Conservation (phyloP, 2,888 invertebrate genomes). For the Acheta domesticus region DNA sequence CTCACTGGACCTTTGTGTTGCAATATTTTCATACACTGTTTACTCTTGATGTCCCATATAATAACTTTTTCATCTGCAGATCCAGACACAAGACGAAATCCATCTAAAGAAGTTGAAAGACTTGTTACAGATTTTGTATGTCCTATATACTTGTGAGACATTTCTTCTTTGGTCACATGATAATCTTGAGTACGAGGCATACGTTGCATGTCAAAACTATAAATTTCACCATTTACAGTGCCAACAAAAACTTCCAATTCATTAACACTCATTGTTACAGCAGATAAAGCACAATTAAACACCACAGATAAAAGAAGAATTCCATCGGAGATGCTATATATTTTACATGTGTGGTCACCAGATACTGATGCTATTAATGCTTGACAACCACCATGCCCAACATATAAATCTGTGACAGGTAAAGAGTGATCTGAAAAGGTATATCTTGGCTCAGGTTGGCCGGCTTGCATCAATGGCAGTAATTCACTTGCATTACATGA, state of each 20-base stretch:
- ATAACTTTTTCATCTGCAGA: conserved; percentile 70
- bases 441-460: conserved; percentile 60
- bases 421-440: conserved; percentile 76
- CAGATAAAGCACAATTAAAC: conserved; percentile 66
- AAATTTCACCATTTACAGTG: conserved; percentile 65
- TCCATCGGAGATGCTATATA: conserved; percentile 73
- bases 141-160: conserved; percentile 56
- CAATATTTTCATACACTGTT: conserved; percentile 67
- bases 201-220: conserved; percentile 62
- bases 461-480: conserved; percentile 43
- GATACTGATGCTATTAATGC: conserved; percentile 75
- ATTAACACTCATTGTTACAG: conserved; percentile 64
- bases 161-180: conserved; percentile 55
- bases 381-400: conserved; percentile 67
- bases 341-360: conserved; percentile 74
- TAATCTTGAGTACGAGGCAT: conserved; percentile 65
- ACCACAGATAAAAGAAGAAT: conserved; percentile 67
- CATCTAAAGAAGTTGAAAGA: conserved; percentile 69
- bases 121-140: conserved; percentile 69
- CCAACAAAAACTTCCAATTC: conserved; percentile 76
- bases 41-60: conserved; percentile 77
- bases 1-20: conserved; percentile 71
- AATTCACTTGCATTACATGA: conserved; percentile 36
- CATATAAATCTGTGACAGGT: conserved; percentile 72
- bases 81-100: conserved; percentile 69